Conservation (phyloP, 2,888 invertebrate species). For the Polydesmus complanatus region DNA sequence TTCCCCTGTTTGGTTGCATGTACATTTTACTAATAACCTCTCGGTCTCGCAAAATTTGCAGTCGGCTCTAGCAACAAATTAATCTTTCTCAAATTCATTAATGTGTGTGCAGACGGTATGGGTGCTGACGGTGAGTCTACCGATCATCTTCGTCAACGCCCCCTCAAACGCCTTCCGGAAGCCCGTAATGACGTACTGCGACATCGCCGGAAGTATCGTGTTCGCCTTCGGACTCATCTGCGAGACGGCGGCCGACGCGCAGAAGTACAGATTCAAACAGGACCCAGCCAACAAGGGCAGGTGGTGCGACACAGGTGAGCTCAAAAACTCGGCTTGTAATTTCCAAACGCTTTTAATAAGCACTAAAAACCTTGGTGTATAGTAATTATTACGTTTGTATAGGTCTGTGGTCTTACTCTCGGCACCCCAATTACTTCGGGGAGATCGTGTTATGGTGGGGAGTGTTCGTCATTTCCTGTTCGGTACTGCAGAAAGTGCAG, state of each 20-base stretch:
- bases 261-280: constrained; percentile 79
- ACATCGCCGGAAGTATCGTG: constrained; percentile 69
- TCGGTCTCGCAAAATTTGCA: too few relatives aligned
- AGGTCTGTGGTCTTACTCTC: constrained; percentile 71
- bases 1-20: too few relatives aligned
- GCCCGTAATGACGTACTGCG: constrained; percentile 65
- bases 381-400: not conserved
- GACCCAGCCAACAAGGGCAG: constrained; percentile 77
- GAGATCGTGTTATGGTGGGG: constrained; percentile 92
- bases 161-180: constrained; percentile 32
- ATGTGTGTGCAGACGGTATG: constrained; percentile 43
- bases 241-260: constrained; percentile 81
- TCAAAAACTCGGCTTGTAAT: not conserved
- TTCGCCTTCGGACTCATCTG: constrained; percentile 71
- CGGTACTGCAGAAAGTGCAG: constrained; percentile 68
- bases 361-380: not conserved
- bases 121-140: constrained; percentile 81
- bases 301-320: constrained; percentile 73
- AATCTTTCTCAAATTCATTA: not conserved
- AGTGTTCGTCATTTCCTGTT: constrained; percentile 73
- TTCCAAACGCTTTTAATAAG: too few relatives aligned
- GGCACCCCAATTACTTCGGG: constrained; percentile 91
- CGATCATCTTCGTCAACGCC: constrained; percentile 80
- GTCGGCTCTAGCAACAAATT: not conserved
- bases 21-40: too few relatives aligned